These are phyloP conservation scores for Micromys minutus DNA, from an alignment of 2,113 vertebrate genomes.

Conservation along the genomic window DNA sequence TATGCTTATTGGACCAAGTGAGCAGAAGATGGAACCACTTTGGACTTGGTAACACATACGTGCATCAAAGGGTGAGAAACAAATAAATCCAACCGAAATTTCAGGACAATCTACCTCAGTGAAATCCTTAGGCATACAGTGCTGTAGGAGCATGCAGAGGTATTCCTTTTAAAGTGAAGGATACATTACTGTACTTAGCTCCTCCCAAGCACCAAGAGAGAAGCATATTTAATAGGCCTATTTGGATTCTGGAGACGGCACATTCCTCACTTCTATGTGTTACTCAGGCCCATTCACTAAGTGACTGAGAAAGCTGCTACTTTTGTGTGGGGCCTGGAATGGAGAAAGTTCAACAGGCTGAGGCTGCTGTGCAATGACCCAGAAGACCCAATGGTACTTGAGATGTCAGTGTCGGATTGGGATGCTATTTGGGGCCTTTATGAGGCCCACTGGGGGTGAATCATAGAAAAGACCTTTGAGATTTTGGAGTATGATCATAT, in stretches of 20 bases:
- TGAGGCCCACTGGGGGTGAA: background rate
- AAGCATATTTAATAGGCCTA: background rate
- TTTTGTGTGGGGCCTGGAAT: too few relatives aligned
- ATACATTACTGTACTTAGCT: background rate
- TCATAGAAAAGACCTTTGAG: background rate
- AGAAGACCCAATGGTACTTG: too few relatives aligned
- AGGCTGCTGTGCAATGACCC: too few relatives aligned
- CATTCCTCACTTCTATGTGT: too few relatives aligned
- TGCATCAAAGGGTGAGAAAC: background rate
- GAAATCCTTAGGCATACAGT: background rate
- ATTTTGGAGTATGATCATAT: background rate
- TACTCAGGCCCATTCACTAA: too few relatives aligned
- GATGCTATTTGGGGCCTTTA: background rate
- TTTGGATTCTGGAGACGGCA: background rate
- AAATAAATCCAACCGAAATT: background rate
- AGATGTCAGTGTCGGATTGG: background rate
- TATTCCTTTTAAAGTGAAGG: background rate
- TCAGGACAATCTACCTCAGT: background rate
- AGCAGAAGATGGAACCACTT: background rate
- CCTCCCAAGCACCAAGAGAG: background rate
- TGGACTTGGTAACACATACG: background rate
- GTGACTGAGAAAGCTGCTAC: too few relatives aligned
- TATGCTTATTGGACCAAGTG: background rate
- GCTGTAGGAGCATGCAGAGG: background rate
- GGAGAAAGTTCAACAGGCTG: too few relatives aligned